Evolutionary conservation across 1,140 invertebrate genomes (phyloP), one percentile per base, ranked within the genome.

Genomic region (Dufourea novaeangliae): DNA sequence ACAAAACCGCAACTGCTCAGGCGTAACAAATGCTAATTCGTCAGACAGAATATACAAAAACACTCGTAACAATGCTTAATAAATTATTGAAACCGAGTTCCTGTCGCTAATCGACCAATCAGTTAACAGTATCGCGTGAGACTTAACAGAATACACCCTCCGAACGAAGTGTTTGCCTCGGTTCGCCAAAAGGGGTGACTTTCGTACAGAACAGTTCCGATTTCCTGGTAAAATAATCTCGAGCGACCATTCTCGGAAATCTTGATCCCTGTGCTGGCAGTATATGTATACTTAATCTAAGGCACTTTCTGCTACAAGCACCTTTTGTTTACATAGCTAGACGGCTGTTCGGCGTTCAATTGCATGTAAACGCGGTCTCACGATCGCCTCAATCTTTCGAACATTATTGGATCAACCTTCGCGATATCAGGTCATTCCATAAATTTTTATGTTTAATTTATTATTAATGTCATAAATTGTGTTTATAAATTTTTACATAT

Each of bases 221-320:
- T n/a, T 50, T 50, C 62, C 14, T 6, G n/a, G 29, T 14, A 12
- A 1, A 50, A 54, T 29, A n/a, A n/a, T n/a, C n/a, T n/a, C n/a
- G 4, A 5, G 46, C n/a, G 20, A 50, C n/a, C 44, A 14, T 46
- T 20, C n/a, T 14, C 17, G 46, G 46, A 50, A 50, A 50, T 50
- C 20, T 50, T 50, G 46, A 50, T 50, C 46, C 46, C 46, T 34
- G 14, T 27, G 2, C 34, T 46, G 27, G 39, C 54, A 69, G 64
- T 68, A n/a, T n/a, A n/a, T n/a, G n/a, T n/a, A n/a, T n/a, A 69
- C 39, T 46, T 25, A 72, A 67, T 44, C 20, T 79, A 73, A 79
- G 62, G 44, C 37, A 73, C 78, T 79, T 14, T 14, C 4, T 59
- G 7, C 25, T 27, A 11, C 54, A 71, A 80, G 62, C 61, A 62